phyloP scores from a whole-genome alignment of 2,888 invertebrate species.

The Philaethria dido region DNA sequence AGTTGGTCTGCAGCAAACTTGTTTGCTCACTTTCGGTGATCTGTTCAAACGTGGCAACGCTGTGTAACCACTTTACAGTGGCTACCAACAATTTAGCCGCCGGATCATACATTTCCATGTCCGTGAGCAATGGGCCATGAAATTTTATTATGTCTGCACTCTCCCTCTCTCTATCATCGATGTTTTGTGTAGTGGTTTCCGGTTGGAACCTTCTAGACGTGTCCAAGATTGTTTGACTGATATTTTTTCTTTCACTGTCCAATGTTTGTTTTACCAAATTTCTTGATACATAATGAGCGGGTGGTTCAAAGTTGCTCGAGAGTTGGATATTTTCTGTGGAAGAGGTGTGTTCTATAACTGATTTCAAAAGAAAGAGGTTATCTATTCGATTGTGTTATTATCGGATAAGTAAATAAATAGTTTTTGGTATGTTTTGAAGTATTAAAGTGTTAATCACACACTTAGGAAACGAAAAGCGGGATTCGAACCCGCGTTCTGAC shows the following conservation, averaged over 20 bases:
- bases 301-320: slow-evolving; percentile 50
- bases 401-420: too few relatives aligned
- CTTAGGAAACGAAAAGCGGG: too few relatives aligned
- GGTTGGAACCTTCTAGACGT: slow-evolving; percentile 45
- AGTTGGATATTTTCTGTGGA: slow-evolving; percentile 9
- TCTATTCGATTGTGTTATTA: too few relatives aligned
- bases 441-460: too few relatives aligned
- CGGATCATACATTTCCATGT: slow-evolving; percentile 82
- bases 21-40: slow-evolving; percentile 87
- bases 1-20: slow-evolving; percentile 89
- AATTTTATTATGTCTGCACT: slow-evolving; percentile 44
- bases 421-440: too few relatives aligned
- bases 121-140: slow-evolving; percentile 40
- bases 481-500: too few relatives aligned
- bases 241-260: slow-evolving; percentile 14
- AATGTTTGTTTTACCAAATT: slow-evolving; percentile 44
- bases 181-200: slow-evolving; percentile 48
- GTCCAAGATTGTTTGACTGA: slow-evolving; percentile 33
- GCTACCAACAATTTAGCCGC: slow-evolving; percentile 90
- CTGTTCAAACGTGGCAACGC: slow-evolving; percentile 89
- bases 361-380: too few relatives aligned
- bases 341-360: not conserved
- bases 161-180: too few relatives aligned
- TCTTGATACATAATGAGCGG: slow-evolving; percentile 60
- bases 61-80: slow-evolving; percentile 91